Base-by-base conservation (phyloP, 2,888 invertebrate species). In the Eilema depressum region DNA sequence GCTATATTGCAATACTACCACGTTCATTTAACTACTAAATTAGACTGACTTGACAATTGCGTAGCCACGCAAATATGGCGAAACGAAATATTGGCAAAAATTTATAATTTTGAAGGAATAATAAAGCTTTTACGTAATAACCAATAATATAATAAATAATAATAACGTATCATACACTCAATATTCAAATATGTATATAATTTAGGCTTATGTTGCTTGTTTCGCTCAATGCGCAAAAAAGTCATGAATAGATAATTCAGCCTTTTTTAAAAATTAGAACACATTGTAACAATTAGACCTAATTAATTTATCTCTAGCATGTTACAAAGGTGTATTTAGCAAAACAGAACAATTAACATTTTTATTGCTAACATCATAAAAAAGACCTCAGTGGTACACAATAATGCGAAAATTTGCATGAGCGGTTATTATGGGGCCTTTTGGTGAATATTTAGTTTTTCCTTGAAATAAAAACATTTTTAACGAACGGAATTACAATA, bases 271-370 rank as follows among this genome's bases (percentile, higher is more conserved):
- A 61, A 79, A 83, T 79, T 71, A 73, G 66, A 77, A 82, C 68
- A 79, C 75, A 78, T 77, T 80, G 78, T 76, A 80, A 71, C 79
- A 86, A 86, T 86, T 85, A 82, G 66, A 78, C 74, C 79, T 77
- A 79, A 85, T 84, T 74, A 82, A 83, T 84, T 81, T 80, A 85
- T 80, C 72, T 79, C 71, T 70, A 75, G 61, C 75, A 78, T 69
- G 80, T 70, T 75, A 79, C 79, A 76, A 79, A 83, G 71, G 76
- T 41, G 14, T 81, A 83, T 86, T 83, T 81, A 84, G 80, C 81
- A 79, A 78, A 78, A 83, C 79, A 83, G 74, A 78, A 84, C 69
- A 83, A 83, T 83, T 82, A 83, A 75, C 74, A 74, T 80, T 80
- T 80, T 79, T 76, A 78, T 78, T 79, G 77, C 74, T 78, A 79